These are phyloP conservation scores for Syngnathus typhle DNA, from an alignment of 2,113 vertebrate species.

Conservation along the genomic window DNA sequence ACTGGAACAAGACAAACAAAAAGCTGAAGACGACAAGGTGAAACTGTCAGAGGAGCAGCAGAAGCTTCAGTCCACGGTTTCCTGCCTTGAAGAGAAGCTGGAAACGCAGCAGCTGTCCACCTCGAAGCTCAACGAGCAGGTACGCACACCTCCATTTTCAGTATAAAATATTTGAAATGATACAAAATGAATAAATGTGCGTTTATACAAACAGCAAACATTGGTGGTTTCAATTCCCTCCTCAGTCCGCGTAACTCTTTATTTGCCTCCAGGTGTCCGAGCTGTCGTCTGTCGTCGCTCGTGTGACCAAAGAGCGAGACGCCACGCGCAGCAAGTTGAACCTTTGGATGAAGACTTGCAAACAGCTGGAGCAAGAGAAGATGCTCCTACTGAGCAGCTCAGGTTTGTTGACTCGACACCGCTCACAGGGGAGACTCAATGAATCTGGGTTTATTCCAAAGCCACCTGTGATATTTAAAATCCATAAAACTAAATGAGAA, in stretches of 20 bases:
- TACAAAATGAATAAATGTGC: not conserved
- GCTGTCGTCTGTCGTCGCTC: conserved; percentile 41
- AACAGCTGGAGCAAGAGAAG: conserved; percentile 81
- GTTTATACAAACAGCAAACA: not conserved
- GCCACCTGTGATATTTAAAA: no score
- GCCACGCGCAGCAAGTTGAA: conserved; percentile 67
- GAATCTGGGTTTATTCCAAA: no score
- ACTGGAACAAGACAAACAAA: conserved; percentile 57
- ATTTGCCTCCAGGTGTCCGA: conserved; percentile 57
- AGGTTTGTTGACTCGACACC: conserved; percentile 26
- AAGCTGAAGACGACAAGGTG: conserved; percentile 48
- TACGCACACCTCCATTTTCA: conserved; percentile 3
- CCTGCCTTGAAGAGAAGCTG: conserved; percentile 39
- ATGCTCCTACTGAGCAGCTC: conserved; percentile 59
- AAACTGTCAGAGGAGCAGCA: conserved; percentile 38
- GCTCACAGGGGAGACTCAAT: no score
- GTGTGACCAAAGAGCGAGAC: conserved; percentile 74
- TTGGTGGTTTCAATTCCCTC: not conserved
- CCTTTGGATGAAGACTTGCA: conserved; percentile 80
- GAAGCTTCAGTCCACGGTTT: conserved; percentile 26
- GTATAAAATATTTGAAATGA: not conserved
- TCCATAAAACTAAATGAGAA: no score
- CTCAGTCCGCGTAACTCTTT: not conserved
- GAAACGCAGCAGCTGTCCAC: conserved; percentile 28
- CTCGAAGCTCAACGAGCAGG: conserved; percentile 44